These are phyloP conservation scores for Tadarida brasiliensis DNA, from an alignment of 2,797 vertebrate genomes.

Conservation along the genomic window DNA sequence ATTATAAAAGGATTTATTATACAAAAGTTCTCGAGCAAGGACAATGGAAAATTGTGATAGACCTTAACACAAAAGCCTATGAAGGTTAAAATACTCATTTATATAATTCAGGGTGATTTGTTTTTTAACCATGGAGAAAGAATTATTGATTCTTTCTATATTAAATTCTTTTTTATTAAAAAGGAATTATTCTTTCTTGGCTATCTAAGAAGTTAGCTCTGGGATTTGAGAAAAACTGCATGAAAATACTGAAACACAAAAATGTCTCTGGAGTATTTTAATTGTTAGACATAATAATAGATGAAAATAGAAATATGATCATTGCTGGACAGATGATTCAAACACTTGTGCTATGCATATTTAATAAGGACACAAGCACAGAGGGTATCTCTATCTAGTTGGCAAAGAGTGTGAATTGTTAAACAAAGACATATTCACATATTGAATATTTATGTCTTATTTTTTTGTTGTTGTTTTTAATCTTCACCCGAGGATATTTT, in stretches of 20 bases:
- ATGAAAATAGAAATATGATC: not conserved
- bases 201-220: not conserved
- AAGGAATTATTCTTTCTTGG: slow-evolving; percentile 43
- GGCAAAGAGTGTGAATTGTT: slow-evolving; percentile 23
- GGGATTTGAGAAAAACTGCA: slow-evolving; percentile 35
- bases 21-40: slow-evolving; percentile 16
- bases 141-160: not conserved
- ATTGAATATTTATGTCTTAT: not conserved
- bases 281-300: slow-evolving; percentile 11
- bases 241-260: slow-evolving; percentile 30
- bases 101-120: not conserved
- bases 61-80: slow-evolving; percentile 17
- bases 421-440: not conserved
- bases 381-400: not conserved
- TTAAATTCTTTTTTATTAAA: too few relatives aligned
- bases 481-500: too few relatives aligned
- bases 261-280: not conserved
- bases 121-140: slow-evolving; percentile 53
- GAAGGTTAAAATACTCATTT: slow-evolving; percentile 41
- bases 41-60: slow-evolving; percentile 62
- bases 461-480: too few relatives aligned
- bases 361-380: not conserved
- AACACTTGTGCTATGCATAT: not conserved
- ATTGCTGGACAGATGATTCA: not conserved
- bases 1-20: slow-evolving; percentile 42